Evolutionary conservation across 2,113 vertebrate species (phyloP).

Genomic region (Eptesicus fuscus): DNA sequence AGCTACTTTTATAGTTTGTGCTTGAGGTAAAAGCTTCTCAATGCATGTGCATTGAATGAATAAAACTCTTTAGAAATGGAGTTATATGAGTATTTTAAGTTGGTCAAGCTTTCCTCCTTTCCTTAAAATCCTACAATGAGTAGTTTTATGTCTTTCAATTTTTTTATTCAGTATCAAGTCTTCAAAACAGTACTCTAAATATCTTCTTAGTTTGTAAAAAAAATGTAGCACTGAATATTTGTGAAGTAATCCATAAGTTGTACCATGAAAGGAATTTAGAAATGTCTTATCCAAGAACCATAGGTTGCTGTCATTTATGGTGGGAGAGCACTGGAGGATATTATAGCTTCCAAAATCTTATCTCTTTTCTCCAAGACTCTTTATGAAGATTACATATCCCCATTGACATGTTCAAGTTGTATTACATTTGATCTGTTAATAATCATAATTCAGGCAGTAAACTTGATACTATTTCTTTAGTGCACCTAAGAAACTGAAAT

Average conservation of each 20-base stretch:
- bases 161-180: not conserved
- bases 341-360: not conserved
- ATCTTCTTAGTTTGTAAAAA: not conserved
- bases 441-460: not conserved
- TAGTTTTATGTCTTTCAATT: slow-evolving; percentile 5
- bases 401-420: not conserved
- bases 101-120: not conserved
- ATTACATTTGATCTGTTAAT: slow-evolving; percentile 7
- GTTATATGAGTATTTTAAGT: not conserved
- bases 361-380: not conserved
- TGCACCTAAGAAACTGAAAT: slow-evolving; percentile 34
- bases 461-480: not conserved
- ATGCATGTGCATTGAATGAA: not conserved
- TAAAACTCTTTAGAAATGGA: not conserved
- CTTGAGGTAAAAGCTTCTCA: not conserved
- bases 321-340: not conserved
- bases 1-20: not conserved
- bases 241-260: slow-evolving; percentile 1
- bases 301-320: not conserved
- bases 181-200: slow-evolving; percentile 4
- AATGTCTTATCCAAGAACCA: not conserved
- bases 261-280: not conserved
- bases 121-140: not conserved
- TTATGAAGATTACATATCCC: slow-evolving; percentile 23
- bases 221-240: not conserved